These are phyloP conservation scores for Mamestra brassicae DNA, from an alignment of 2,888 invertebrate species.

Conservation along the genomic window DNA sequence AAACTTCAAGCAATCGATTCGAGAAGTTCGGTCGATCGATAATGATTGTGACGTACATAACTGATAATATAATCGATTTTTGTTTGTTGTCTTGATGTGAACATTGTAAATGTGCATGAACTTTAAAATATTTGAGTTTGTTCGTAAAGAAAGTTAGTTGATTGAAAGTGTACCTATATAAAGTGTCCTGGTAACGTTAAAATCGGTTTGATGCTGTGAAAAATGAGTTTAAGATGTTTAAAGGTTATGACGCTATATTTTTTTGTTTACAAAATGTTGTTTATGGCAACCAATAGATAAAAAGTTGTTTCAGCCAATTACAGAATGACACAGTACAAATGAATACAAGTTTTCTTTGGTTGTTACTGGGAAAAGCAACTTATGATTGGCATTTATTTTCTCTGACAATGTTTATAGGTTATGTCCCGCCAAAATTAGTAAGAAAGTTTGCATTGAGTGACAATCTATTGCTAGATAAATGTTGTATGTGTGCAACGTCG, in stretches of 20 bases:
- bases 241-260: conserved; percentile 44
- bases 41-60: conserved; percentile 37
- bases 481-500: background rate
- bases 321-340: conserved; percentile 7
- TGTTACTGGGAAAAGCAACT: background rate
- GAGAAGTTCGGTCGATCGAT: conserved; percentile 63
- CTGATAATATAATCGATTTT: conserved; percentile 51
- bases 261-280: conserved; percentile 50
- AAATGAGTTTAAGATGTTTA: conserved; percentile 17
- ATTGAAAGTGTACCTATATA: background rate
- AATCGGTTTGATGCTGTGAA: background rate
- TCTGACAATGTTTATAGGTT: conserved; percentile 5
- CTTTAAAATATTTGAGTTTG: conserved; percentile 6
- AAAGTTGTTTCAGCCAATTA: conserved; percentile 39
- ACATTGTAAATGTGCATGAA: conserved; percentile 35
- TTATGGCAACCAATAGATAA: conserved; percentile 19
- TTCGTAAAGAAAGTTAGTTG: background rate
- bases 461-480: background rate
- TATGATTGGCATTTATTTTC: background rate
- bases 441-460: background rate
- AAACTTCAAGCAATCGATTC: conserved; percentile 56
- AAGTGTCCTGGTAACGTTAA: conserved; percentile 21
- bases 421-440: conserved; percentile 21
- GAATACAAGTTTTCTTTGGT: conserved; percentile 32
- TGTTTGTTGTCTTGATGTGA: conserved; percentile 35